Evolutionary conservation across 2,113 vertebrate species (phyloP).

Genomic region (Felis catus): DNA sequence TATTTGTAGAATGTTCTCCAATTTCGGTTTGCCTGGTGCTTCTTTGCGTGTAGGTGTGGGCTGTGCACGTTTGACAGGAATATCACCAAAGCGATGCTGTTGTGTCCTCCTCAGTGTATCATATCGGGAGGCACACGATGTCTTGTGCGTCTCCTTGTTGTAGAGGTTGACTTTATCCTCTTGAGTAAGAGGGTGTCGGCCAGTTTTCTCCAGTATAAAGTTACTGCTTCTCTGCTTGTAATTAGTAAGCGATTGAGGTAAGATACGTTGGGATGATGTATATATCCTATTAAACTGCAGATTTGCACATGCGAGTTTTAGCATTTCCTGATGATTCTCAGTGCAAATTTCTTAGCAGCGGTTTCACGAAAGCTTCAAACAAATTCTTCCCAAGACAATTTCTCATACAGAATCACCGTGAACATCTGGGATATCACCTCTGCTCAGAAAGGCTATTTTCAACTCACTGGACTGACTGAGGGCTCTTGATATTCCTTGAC

Average conservation of each 20-base stretch:
- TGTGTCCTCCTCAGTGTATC: too few relatives aligned
- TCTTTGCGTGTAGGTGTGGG: background rate
- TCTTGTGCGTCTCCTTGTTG: too few relatives aligned
- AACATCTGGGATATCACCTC: background rate
- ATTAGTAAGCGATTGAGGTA: background rate
- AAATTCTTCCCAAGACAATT: background rate
- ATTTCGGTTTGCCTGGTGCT: background rate
- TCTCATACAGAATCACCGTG: background rate
- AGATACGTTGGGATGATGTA: background rate
- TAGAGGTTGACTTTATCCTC: background rate
- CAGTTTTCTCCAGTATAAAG: background rate
- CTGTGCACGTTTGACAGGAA: accelerated
- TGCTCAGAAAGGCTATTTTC: background rate
- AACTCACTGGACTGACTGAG: background rate
- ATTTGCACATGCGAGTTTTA: background rate
- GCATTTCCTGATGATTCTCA: background rate
- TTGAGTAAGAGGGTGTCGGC: background rate
- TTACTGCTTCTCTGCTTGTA: background rate
- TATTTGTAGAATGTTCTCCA: background rate
- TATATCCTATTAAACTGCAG: background rate
- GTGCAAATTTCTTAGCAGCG: background rate
- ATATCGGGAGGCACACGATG: accelerated
- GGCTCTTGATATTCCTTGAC: background rate
- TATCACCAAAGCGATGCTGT: too few relatives aligned
- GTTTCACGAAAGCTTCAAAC: background rate